Evolutionary conservation across 92 coral and sea anemone species (phyloP), one percentile per base, ranked within the genome.

Genomic region (Anthopleura xanthogrammica): DNA sequence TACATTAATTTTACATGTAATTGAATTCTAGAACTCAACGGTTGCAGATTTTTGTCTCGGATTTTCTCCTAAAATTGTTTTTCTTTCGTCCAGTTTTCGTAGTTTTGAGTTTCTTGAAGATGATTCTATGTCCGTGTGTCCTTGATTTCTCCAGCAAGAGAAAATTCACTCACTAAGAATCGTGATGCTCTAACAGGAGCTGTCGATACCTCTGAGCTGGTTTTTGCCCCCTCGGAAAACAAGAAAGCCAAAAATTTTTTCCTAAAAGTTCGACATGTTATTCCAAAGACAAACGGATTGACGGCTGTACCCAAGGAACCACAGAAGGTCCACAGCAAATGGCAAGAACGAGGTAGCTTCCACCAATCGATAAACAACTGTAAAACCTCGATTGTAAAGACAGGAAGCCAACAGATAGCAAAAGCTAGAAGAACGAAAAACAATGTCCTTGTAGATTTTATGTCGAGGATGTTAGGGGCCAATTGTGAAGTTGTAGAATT

Each of bases 331-430:
- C 93, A 90, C 39, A 90, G 42, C 6, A 90, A 78, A 66, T 90
- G 93, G 41, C 86, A 77, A 52, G 83, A 75, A 12, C 93, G 90
- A 7, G 93, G 89, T 9, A 90, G 76, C 52, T 64, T 20, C 93
- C 93, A 90, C 93, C 93, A 90, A 42, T 81, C 75, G 9, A 90
- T 41, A 29, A 78, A 54, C 41, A 87, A 87, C 29, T 90, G 93
- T 10, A 84, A 56, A 19, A 72, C 43, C 64, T 90, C 93, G 16
- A 90, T 90, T 3, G 75, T 77, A 55, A 90, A 87, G 1, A 90
- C 93, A 12, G 93, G 93, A 60, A 90, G 79, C 93, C 93, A 90
- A 42, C 93, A 87, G 52, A 87, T 41, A n/a, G 88, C 85, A 77
- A 86, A 90, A 77, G 86, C 89, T 19, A 90, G 79, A 8, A 90